phyloP scores from a whole-genome alignment of 2,113 vertebrate genomes.

The Zingel zingel region DNA sequence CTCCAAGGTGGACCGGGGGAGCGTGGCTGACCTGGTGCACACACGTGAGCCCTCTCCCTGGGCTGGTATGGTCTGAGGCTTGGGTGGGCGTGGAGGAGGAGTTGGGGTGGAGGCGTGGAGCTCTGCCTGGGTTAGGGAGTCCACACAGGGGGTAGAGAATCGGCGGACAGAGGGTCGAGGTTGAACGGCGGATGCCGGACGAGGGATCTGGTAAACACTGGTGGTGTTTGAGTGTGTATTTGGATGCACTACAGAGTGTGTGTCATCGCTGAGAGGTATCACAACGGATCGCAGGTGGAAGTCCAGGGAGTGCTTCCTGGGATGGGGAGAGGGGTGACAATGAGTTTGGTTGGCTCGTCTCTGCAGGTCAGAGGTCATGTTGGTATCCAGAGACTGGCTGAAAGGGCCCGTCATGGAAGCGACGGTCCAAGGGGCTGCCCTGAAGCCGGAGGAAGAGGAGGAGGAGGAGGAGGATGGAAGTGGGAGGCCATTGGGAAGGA shows the following conservation, averaged over 20 bases:
- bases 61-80: conserved; percentile 43
- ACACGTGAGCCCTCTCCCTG: conserved; percentile 24
- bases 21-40: neutral
- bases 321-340: conserved; percentile 75
- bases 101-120: conserved; percentile 44
- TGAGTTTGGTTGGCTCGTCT: conserved; percentile 29
- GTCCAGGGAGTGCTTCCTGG: conserved; percentile 78
- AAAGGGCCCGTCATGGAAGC: conserved; percentile 23
- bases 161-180: conserved; percentile 1
- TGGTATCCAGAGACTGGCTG: conserved; percentile 62
- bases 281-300: conserved; percentile 64
- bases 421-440: conserved; percentile 39
- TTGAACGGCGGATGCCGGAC: conserved; percentile 26
- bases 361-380: conserved; percentile 33
- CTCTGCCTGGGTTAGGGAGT: conserved; percentile 56
- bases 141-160: conserved; percentile 66
- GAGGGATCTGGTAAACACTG: conserved; percentile 69
- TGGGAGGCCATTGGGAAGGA: conserved; percentile 31
- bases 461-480: conserved; percentile 10
- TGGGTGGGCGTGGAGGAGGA: conserved; percentile 76
- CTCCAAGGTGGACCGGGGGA: conserved; percentile 40
- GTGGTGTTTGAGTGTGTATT: neutral
- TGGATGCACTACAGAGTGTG: neutral
- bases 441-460: conserved; percentile 18
- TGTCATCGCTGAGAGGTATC: neutral